Percentiles rank a stretch among this genome's conserved stretches.
These are phyloP conservation scores for Amitus sp. DNA, from an alignment of 2,888 invertebrate species.

Conservation along the genomic window DNA sequence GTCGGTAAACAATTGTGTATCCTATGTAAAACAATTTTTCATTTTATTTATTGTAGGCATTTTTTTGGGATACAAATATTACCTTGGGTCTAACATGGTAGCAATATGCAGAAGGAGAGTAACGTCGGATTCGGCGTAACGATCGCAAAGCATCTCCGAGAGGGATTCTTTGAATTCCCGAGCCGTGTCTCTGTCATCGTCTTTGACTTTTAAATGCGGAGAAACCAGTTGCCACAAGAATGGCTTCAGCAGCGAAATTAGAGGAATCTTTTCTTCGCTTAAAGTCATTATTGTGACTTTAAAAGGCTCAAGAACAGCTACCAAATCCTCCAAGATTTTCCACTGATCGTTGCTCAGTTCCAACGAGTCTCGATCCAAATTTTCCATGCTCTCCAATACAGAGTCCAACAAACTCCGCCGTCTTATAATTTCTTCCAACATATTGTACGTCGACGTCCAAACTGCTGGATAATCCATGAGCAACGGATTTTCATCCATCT, in stretches of 20 bases:
- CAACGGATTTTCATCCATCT: conserved; percentile 59
- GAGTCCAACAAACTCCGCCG: conserved; percentile 58
- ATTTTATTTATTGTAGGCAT: too few relatives aligned
- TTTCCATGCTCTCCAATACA: conserved; percentile 58
- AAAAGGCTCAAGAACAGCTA: conserved; percentile 66
- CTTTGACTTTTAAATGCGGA: conserved; percentile 64
- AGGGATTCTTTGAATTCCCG: conserved; percentile 62
- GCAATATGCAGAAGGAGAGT: conserved; percentile 64
- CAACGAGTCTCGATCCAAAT: conserved; percentile 56
- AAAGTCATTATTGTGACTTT: conserved; percentile 67
- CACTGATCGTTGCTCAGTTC: conserved; percentile 63
- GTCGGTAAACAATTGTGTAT: background rate
- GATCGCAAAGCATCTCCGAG: conserved; percentile 60
- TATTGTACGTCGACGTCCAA: conserved; percentile 67
- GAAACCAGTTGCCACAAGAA: conserved; percentile 67
- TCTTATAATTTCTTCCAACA: conserved; percentile 64
- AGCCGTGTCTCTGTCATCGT: conserved; percentile 59
- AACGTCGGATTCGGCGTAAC: conserved; percentile 62
- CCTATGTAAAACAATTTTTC: background rate
- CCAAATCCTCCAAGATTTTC: conserved; percentile 64
- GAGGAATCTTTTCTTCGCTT: conserved; percentile 67
- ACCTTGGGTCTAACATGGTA: conserved; percentile 67
- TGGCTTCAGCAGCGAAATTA: conserved; percentile 67
- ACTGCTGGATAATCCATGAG: conserved; percentile 61
- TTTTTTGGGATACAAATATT: too few relatives aligned